Base-by-base conservation (phyloP, 2,113 vertebrate species). In the Catharus minimus region DNA sequence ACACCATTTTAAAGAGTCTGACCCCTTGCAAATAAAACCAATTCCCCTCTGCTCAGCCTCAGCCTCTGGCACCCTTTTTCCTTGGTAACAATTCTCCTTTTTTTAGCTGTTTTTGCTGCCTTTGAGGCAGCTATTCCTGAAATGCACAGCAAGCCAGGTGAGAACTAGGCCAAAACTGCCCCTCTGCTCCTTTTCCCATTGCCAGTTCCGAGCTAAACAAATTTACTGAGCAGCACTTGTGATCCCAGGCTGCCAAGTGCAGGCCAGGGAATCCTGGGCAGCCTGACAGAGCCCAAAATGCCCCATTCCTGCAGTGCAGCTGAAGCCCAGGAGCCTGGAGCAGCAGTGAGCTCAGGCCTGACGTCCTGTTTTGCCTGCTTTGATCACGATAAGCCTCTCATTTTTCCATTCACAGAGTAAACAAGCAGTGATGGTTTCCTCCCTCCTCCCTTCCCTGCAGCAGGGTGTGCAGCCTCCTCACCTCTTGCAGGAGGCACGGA, bases 231-330 rank as follows among this genome's bases (percentile, higher is more conserved):
- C 60, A 83, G 64, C 26, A 2, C 7, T 5, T 30, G 77, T 9
- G 26, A 50, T 2, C 11, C 30, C 53, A n/a, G 53, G 10, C 55
- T 47, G 66, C 55, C 57, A 16, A 58, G 8, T 20, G 43, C 57
- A 32, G 3, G 1, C 8, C 58, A 68, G 58, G 0, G 0, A 33
- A 28, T 7, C 47, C 65, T 4, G 27, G 67, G n/a, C 15, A 28
- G 15, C 38, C 32, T 28, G 61, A 30, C 28, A 23, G 11, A 43
- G 5, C 3, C 1, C 26, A 41, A 17, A 57, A 7, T 1, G 5
- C 60, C 30, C 38, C 27, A 5, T 60, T 33, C 44, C 65, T 9
- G 2, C 2, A 3, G 14, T 8, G 36, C 5, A 9, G 60, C 56
- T 44, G 61, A 15, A 55, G 26, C 13, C 3, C 56, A 5, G 56